These are phyloP conservation scores for Dinothrombium tinctorium DNA, from an alignment of 1,140 invertebrate genomes.

Conservation along the genomic window DNA sequence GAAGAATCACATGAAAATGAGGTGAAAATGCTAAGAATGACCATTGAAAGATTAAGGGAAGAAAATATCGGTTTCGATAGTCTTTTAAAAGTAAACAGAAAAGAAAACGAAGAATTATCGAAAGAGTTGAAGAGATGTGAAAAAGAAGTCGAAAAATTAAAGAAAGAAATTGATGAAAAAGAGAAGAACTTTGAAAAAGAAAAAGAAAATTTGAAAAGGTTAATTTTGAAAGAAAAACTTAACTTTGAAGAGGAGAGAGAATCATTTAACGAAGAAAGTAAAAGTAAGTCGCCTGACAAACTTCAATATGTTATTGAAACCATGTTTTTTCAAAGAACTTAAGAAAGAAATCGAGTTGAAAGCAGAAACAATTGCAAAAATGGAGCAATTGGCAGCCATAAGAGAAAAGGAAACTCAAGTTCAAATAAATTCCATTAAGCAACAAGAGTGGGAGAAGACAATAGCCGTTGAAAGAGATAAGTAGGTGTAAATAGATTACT, in stretches of 20 bases:
- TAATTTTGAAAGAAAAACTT: neutral
- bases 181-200: neutral
- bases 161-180: neutral
- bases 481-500: neutral
- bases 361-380: neutral
- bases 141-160: neutral
- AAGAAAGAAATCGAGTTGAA: neutral
- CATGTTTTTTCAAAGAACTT: neutral
- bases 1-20: conserved; percentile 2
- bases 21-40: neutral
- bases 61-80: conserved; percentile 1
- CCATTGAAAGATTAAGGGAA: neutral
- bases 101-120: conserved; percentile 22
- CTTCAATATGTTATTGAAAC: neutral
- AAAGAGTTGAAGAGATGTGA: conserved; percentile 1
- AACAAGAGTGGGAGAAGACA: conserved; percentile 2
- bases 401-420: conserved; percentile 3
- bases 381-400: neutral
- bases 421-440: neutral
- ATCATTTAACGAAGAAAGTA: neutral
- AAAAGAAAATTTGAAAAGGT: conserved; percentile 2
- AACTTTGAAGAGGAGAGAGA: conserved; percentile 1
- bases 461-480: neutral
- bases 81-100: neutral
- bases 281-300: conserved; percentile 2